Conservation (phyloP, 1,140 invertebrate species). For the Ooceraea biroi region DNA sequence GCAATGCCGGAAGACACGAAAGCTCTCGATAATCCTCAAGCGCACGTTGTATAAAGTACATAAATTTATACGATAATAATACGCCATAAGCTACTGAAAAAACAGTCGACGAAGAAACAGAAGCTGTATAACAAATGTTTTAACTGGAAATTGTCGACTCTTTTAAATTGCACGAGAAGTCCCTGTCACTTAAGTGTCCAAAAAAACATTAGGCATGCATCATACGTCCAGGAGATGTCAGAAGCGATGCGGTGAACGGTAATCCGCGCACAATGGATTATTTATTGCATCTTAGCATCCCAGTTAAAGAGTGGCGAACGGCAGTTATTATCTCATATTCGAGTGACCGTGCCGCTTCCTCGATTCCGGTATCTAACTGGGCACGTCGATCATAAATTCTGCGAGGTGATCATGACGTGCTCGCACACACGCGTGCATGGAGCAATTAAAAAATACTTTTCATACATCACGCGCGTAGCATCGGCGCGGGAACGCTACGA, state of each 20-base stretch:
- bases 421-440: background rate
- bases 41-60: no score
- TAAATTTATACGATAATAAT: no score
- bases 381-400: conserved; percentile 44
- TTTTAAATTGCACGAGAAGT: no score
- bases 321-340: conserved; percentile 15
- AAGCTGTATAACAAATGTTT: no score
- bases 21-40: no score
- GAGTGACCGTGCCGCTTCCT: conserved; percentile 19
- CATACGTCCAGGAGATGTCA: no score
- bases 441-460: conserved; percentile 44
- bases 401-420: background rate
- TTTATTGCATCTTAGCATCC: conserved; percentile 15
- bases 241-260: no score
- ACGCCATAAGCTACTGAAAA: background rate
- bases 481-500: conserved; percentile 7
- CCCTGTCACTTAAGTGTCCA: no score
- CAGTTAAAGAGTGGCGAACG: conserved; percentile 4
- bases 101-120: background rate
- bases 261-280: background rate
- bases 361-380: conserved; percentile 29
- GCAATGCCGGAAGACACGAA: background rate
- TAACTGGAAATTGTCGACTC: no score
- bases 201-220: no score
- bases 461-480: conserved; percentile 61